A percentile compares a stretch with the other conserved stretches of the same genome.
phyloP scores from a whole-genome alignment of 2,797 vertebrate genomes.

The Acestrorhynchus altus region DNA sequence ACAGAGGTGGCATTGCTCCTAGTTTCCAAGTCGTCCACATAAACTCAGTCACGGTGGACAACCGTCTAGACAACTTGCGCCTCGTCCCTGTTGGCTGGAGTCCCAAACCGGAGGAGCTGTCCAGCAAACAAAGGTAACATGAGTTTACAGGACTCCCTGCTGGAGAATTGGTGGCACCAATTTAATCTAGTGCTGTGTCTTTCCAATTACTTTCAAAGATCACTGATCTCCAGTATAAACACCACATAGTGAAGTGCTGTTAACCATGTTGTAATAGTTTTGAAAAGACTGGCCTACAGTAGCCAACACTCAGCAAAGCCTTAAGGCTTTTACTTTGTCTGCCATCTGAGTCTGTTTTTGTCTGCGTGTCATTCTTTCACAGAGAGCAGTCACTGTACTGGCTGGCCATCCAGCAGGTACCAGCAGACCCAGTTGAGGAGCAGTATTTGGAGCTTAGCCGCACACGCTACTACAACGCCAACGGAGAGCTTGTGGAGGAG shows the following conservation, averaged over 20 bases:
- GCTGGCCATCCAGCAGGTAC: conserved; percentile 98
- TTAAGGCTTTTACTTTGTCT: background rate
- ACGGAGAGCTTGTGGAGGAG: conserved; percentile 96
- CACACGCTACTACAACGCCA: conserved; percentile 97
- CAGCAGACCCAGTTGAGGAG: conserved; percentile 96
- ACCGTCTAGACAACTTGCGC: conserved; percentile 94
- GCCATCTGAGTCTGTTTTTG: background rate
- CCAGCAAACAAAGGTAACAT: conserved; percentile 93
- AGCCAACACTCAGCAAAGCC: background rate
- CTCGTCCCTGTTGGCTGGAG: conserved; percentile 93
- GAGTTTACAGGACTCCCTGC: background rate
- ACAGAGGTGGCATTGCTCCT: conserved; percentile 93
- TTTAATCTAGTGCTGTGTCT: background rate
- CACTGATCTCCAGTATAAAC: background rate
- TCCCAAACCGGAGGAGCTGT: conserved; percentile 92
- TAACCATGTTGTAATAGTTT: background rate
- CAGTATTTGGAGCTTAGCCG: conserved; percentile 95
- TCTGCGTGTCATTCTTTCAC: conserved; percentile 7
- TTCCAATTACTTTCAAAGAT: background rate
- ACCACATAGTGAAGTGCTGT: background rate
- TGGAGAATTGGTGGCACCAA: background rate
- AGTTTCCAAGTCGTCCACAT: conserved; percentile 97
- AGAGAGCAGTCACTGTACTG: conserved; percentile 99
- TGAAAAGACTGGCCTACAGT: background rate
- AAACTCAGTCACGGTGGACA: conserved; percentile 96